A percentile compares a stretch with the other conserved stretches of the same genome.
Conservation (phyloP, 2,113 vertebrate species). For the Narcine bancroftii region DNA sequence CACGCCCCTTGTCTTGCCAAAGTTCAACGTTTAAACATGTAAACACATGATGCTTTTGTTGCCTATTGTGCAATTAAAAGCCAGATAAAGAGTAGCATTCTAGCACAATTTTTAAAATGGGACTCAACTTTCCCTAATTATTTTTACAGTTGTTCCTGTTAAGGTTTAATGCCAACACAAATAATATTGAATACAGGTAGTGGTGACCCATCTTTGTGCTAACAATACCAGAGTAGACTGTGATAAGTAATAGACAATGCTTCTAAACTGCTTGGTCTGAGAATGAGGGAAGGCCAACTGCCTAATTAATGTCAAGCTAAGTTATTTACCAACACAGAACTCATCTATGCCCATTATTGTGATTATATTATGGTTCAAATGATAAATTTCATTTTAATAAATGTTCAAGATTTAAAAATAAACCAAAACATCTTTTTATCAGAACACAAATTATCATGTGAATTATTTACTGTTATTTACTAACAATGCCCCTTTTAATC, state of each 20-base stretch:
- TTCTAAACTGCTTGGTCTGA: not conserved
- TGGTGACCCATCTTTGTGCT: not conserved
- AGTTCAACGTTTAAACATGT: not conserved
- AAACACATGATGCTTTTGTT: not conserved
- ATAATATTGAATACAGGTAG: not conserved
- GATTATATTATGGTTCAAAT: not conserved
- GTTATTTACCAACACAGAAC: constrained; percentile 32
- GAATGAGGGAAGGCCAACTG: not conserved
- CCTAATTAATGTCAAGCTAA: not conserved
- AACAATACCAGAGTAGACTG: not conserved
- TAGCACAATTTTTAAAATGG: not conserved
- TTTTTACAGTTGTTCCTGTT: not conserved
- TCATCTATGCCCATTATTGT: constrained; percentile 8
- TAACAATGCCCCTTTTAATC: not conserved
- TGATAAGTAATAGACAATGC: constrained; percentile 1
- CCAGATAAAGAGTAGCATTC: not conserved
- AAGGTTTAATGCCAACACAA: not conserved
- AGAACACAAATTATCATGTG: not conserved
- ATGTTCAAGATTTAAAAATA: constrained; percentile 27
- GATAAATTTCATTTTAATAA: constrained; percentile 7
- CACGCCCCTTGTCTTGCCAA: not conserved
- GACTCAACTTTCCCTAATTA: not conserved
- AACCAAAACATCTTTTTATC: not conserved
- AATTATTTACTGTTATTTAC: not conserved
- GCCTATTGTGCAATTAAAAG: not conserved